A percentile compares a stretch with the other conserved stretches of the same genome.
These are phyloP conservation scores for Cepphus grylle DNA, from an alignment of 2,113 vertebrate genomes.

Conservation along the genomic window DNA sequence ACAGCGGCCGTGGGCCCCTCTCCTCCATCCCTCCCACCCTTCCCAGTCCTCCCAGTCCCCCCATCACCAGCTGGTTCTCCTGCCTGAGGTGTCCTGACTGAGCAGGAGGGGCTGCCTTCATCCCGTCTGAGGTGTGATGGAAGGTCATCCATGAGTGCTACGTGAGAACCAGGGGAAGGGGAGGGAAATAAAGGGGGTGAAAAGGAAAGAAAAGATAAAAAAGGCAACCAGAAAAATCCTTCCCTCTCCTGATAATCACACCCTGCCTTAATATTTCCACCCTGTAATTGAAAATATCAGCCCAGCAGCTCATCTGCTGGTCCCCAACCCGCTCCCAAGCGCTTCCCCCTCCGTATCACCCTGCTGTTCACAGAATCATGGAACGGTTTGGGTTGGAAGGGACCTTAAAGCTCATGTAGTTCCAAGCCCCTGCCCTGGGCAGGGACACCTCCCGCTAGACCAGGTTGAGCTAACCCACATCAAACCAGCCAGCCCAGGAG, in stretches of 20 bases:
- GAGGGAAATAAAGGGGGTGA: rapidly evolving
- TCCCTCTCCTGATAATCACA: not conserved
- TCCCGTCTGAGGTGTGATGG: not conserved
- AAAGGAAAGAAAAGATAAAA: not conserved
- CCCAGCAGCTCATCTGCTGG: not conserved
- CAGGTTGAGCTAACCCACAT: not conserved
- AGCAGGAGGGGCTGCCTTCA: not conserved
- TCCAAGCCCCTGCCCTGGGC: not conserved
- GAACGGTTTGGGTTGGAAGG: not conserved
- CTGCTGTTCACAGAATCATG: not conserved
- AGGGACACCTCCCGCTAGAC: not conserved
- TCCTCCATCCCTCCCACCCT: not conserved
- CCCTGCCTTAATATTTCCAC: not conserved
- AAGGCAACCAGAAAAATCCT: not conserved
- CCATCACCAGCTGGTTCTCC: not conserved
- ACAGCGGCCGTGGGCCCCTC: not conserved
- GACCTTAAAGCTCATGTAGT: not conserved
- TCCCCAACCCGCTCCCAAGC: not conserved
- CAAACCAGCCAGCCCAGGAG: not conserved
- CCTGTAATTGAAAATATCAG: not conserved
- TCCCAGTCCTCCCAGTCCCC: not conserved
- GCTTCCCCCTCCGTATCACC: not conserved
- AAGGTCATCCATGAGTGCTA: not conserved
- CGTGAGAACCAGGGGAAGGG: rapidly evolving
- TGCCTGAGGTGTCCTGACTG: not conserved